Base-by-base conservation (phyloP, 2,797 vertebrate species). In the Pogonophryne albipinna region DNA sequence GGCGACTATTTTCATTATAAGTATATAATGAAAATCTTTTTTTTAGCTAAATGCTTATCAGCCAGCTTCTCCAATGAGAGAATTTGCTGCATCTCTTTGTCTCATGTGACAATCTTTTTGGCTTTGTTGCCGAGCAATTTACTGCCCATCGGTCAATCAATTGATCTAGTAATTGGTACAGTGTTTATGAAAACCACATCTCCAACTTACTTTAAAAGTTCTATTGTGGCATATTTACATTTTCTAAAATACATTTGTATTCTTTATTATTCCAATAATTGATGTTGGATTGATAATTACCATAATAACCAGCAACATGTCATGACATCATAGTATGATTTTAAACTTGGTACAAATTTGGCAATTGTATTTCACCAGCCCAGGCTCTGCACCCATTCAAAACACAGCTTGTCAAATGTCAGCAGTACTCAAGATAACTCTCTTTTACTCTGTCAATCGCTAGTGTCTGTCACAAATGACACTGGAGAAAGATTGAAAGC, bases 381-480 rank as follows among this genome's bases (percentile, higher is more conserved):
- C 1, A 13, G 19, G 45, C 34, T 9, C 46, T 12, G 31, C 55
- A 61, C 23, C 66, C 42, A 51, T 63, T 61, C 47, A 46, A 73
- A 47, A 59, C 45, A 55, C 3, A 1, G 20, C 16, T 13, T 50
- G 20, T 71, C 66, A 64, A 76, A 72, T 60, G 51, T 72, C 64
- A 74, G 44, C 63, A 15, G 31, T 41, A 47, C 19, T 51, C 27
- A 5, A 60, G 57, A 14, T 16, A 66, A 72, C 51, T 66, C 47
- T n/a, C 42, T 19, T 38, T 66, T 68, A 63, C 57, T 27, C 16
- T 27, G 12, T 68, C 50, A 68, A 68, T 68, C 64, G 31, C 51
- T 41, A 5, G 27, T 51, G 34, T 71, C 56, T 74, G 74, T 69
- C 74, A 66, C 20, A 20, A 16, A 45, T 2, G 45, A 72, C 68